A percentile compares a stretch with the other conserved stretches of the same genome.
Conservation (phyloP, 1,140 invertebrate genomes). For the Stegodyphus mimosarum region DNA sequence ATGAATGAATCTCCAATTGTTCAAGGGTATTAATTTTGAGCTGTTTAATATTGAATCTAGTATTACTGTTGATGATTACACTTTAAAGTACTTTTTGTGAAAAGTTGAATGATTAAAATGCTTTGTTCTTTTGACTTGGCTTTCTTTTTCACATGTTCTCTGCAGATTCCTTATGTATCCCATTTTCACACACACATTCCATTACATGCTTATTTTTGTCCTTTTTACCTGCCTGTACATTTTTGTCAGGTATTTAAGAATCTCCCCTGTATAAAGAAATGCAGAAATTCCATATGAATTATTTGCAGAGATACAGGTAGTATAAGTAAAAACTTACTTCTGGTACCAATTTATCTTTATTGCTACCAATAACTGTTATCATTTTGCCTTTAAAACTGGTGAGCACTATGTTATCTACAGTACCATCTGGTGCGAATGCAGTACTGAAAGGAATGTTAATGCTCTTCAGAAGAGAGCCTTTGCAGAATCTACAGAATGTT, state of each 20-base stretch:
- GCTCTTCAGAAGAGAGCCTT: constrained; percentile 80
- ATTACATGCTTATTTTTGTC: too few relatives aligned
- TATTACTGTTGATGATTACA: too few relatives aligned
- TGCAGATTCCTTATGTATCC: too few relatives aligned
- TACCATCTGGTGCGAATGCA: constrained; percentile 75
- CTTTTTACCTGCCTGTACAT: too few relatives aligned
- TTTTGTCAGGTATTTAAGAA: background rate
- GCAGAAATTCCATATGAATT: background rate
- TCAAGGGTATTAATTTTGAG: too few relatives aligned
- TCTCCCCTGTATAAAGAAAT: background rate
- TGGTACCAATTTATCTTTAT: constrained; percentile 77
- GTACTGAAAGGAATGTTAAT: constrained; percentile 79
- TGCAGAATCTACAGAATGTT: constrained; percentile 74
- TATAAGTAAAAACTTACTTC: constrained; percentile 72
- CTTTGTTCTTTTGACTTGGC: too few relatives aligned
- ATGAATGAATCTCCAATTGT: too few relatives aligned
- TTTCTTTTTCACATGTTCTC: too few relatives aligned
- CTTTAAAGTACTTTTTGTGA: too few relatives aligned
- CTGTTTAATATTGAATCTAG: too few relatives aligned
- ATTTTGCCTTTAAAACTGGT: constrained; percentile 75
- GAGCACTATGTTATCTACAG: constrained; percentile 71
- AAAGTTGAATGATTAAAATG: too few relatives aligned
- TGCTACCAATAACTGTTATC: constrained; percentile 82
- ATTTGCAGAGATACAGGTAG: background rate
- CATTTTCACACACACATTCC: too few relatives aligned